Evolutionary conservation across 2,888 invertebrate genomes (phyloP).

Genomic region (Sepioteuthis lessoniana): DNA sequence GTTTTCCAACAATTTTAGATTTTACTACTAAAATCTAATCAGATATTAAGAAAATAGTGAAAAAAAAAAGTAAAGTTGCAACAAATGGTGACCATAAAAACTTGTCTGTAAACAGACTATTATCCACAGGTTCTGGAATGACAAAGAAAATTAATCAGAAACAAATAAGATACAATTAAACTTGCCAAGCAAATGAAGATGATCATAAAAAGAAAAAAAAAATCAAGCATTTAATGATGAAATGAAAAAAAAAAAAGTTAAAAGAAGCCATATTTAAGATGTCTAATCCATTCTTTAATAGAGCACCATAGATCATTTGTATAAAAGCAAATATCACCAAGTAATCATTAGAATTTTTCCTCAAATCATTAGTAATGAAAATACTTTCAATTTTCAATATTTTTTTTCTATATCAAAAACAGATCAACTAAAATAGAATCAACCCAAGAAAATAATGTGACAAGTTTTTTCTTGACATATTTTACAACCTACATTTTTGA

Average conservation of each 20-base stretch:
- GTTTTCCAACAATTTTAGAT: background rate
- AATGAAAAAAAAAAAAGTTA: background rate
- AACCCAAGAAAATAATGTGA: background rate
- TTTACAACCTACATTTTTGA: no score
- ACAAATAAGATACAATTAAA: background rate
- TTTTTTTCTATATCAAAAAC: background rate
- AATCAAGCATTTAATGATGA: background rate
- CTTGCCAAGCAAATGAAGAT: conserved; percentile 8
- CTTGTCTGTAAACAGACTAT: background rate
- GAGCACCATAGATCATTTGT: no score
- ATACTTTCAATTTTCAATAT: background rate
- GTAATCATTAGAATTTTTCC: background rate
- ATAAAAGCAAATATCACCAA: background rate
- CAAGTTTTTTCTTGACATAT: background rate
- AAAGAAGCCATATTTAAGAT: background rate
- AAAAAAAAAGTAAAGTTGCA: background rate
- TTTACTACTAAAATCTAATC: background rate
- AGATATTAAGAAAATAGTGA: background rate
- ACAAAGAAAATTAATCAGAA: background rate
- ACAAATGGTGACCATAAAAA: background rate
- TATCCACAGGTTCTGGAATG: background rate
- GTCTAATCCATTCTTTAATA: background rate
- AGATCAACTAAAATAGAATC: background rate
- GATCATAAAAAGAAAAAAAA: background rate
- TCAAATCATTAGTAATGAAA: background rate